Conservation (phyloP, 2,797 vertebrate genomes). For the Eulemur albifrons region DNA sequence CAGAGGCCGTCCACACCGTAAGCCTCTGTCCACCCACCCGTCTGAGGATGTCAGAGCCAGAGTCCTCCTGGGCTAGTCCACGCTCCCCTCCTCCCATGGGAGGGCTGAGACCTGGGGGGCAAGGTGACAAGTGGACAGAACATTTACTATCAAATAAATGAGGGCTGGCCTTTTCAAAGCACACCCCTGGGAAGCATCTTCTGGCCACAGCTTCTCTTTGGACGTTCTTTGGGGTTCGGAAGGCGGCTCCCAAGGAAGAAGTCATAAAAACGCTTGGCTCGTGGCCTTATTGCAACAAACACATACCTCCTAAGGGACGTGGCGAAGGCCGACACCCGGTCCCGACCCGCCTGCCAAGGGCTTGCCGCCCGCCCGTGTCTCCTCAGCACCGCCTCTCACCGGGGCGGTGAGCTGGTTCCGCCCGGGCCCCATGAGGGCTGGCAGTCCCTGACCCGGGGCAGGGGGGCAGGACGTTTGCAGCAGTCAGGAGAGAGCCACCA, state of each 20-base stretch:
- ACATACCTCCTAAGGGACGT: background rate
- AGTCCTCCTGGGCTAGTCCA: background rate
- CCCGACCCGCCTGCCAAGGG: background rate
- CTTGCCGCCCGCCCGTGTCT: background rate
- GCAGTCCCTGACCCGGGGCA: background rate
- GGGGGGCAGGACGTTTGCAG: background rate
- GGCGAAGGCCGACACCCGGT: background rate
- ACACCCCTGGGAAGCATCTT: background rate
- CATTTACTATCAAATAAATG: accelerated
- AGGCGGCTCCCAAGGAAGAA: background rate
- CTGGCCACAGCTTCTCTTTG: background rate
- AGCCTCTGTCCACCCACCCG: background rate
- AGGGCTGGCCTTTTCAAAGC: background rate
- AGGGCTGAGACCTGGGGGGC: background rate
- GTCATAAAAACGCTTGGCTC: background rate
- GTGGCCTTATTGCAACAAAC: background rate
- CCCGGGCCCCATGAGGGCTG: background rate
- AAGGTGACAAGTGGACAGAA: background rate
- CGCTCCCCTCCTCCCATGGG: accelerated
- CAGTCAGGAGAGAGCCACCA: background rate
- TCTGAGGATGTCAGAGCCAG: background rate
- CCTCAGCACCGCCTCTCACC: background rate
- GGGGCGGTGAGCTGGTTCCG: background rate
- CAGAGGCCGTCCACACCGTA: accelerated
- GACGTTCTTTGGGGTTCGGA: background rate